Evolutionary conservation across 2,888 invertebrate genomes (phyloP).

Genomic region (Papilio gigon): DNA sequence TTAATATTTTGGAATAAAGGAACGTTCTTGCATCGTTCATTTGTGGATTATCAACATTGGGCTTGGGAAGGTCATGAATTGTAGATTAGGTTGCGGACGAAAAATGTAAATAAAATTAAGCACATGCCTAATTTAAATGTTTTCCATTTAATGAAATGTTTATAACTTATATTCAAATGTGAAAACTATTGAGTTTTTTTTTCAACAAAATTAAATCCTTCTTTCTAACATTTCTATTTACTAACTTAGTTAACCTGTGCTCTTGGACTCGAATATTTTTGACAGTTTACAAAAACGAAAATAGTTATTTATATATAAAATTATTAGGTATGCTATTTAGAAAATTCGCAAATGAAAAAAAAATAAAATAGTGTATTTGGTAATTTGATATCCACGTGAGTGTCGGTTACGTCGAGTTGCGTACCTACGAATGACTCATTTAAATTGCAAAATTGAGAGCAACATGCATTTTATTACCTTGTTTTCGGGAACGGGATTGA

Average conservation of each 20-base stretch:
- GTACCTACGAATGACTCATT: conserved; percentile 17
- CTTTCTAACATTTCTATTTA: too few relatives aligned
- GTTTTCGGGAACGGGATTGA: conserved; percentile 5
- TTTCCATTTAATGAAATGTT: not conserved
- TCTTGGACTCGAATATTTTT: too few relatives aligned
- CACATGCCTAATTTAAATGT: conserved; percentile 18
- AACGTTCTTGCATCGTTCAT: conserved; percentile 20
- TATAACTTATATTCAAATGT: too few relatives aligned
- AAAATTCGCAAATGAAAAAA: not conserved
- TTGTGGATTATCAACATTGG: conserved; percentile 26
- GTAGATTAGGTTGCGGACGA: conserved; percentile 13
- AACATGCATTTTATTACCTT: conserved; percentile 26
- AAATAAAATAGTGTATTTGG: conserved; percentile 3
- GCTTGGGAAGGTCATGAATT: conserved; percentile 28
- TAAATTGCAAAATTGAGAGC: conserved; percentile 25
- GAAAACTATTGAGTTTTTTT: not conserved
- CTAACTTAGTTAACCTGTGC: too few relatives aligned
- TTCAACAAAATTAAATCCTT: not conserved
- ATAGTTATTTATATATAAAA: too few relatives aligned
- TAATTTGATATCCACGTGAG: conserved; percentile 24
- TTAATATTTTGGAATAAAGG: not conserved
- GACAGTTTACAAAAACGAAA: too few relatives aligned
- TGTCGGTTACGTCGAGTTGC: conserved; percentile 1
- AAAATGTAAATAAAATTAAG: conserved; percentile 29
- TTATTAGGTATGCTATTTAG: too few relatives aligned